phyloP scores from a whole-genome alignment of 2,888 invertebrate species.

The Lottia scabra region DNA sequence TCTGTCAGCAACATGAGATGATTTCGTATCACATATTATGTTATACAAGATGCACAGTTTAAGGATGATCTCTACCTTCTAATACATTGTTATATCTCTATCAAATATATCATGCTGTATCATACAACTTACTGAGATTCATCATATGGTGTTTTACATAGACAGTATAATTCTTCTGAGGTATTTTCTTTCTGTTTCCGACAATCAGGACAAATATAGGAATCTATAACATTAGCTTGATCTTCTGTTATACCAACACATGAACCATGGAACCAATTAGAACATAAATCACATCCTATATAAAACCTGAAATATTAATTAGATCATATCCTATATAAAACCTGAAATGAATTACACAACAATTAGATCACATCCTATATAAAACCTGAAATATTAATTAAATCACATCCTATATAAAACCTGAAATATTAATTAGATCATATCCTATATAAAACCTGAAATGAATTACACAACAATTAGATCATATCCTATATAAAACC shows the following conservation, averaged over 20 bases:
- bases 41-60: background rate
- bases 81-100: no score
- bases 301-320: conserved; percentile 79
- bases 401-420: background rate
- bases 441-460: background rate
- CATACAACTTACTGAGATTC: conserved; percentile 86
- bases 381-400: background rate
- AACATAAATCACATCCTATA: conserved; percentile 96
- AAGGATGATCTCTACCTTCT: no score
- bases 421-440: background rate
- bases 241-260: conserved; percentile 95
- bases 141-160: conserved; percentile 96
- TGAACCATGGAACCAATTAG: conserved; percentile 98
- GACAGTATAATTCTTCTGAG: conserved; percentile 88
- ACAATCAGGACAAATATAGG: conserved; percentile 77
- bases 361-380: no score
- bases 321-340: no score
- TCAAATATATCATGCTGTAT: no score
- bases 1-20: no score
- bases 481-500: background rate
- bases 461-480: background rate
- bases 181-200: conserved; percentile 63
- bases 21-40: background rate
- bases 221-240: conserved; percentile 88
- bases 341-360: no score